phyloP scores from a whole-genome alignment of 2,113 vertebrate genomes.

The Ceuthmochares aereus region DNA sequence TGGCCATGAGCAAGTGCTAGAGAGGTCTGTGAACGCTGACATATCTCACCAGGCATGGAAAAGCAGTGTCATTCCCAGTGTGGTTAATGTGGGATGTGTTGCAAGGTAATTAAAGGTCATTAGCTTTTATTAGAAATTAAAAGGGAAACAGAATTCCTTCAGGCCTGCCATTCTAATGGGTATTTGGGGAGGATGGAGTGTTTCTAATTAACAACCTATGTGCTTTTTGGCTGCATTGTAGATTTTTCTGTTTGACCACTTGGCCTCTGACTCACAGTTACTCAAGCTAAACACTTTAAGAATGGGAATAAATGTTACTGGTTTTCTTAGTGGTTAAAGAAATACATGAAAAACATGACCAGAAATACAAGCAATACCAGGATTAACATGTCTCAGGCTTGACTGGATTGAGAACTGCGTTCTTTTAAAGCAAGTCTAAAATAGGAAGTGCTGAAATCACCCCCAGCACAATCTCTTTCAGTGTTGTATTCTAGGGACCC shows the following conservation, averaged over 20 bases:
- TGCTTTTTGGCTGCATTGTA: not conserved
- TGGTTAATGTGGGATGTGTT: not conserved
- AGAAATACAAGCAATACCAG: not conserved
- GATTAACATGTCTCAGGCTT: not conserved
- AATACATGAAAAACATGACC: not conserved
- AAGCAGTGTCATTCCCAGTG: not conserved
- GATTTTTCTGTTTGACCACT: not conserved
- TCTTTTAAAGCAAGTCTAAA: not conserved
- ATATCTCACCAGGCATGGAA: not conserved
- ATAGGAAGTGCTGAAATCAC: not conserved
- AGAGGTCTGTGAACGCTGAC: not conserved
- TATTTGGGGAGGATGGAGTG: not conserved
- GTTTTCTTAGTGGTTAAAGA: not conserved
- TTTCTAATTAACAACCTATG: not conserved
- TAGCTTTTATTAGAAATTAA: slow-evolving; percentile 23
- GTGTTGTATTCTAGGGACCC: not conserved
- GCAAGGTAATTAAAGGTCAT: not conserved
- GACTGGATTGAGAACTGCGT: not conserved
- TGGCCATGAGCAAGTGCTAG: not conserved
- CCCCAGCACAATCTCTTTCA: not conserved
- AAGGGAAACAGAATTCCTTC: not conserved
- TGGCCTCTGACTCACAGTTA: not conserved
- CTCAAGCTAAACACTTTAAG: not conserved
- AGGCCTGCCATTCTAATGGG: not conserved
- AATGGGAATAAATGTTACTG: not conserved